These are phyloP conservation scores for Tenthredo mesomela DNA, from an alignment of 2,888 invertebrate species.

Conservation along the genomic window DNA sequence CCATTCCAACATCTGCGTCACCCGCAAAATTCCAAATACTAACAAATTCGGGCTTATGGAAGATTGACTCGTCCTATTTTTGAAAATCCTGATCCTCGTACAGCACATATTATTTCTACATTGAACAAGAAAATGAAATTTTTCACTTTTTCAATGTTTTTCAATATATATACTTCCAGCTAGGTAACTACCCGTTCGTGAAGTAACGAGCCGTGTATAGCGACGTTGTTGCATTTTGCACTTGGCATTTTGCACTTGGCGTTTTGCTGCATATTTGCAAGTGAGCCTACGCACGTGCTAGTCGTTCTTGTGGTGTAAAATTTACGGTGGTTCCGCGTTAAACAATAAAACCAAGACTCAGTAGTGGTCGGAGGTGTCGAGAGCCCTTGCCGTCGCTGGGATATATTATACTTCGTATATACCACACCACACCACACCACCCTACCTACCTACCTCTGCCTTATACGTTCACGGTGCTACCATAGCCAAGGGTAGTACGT, in stretches of 20 bases:
- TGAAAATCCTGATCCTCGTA: background rate
- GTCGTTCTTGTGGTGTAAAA: constrained; percentile 60
- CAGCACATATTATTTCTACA: background rate
- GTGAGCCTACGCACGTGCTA: constrained; percentile 41
- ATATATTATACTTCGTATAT: constrained; percentile 13
- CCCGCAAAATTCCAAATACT: background rate
- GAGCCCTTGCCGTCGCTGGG: constrained; percentile 44
- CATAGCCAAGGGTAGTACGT: background rate
- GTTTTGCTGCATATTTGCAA: background rate
- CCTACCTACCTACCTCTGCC: background rate
- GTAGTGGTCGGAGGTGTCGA: constrained; percentile 57
- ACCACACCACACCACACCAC: background rate
- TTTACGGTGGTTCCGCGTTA: constrained; percentile 69
- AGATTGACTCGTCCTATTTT: background rate
- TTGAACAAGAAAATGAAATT: background rate
- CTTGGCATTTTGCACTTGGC: background rate
- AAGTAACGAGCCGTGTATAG: constrained; percentile 13
- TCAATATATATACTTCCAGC: background rate
- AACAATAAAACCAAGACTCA: constrained; percentile 71
- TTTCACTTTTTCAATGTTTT: background rate
- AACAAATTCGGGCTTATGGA: background rate
- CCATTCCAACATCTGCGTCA: background rate
- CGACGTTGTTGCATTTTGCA: constrained; percentile 5
- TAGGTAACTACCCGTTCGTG: background rate
- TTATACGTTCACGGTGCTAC: constrained; percentile 6